Percentiles rank a stretch among this genome's conserved stretches.
Evolutionary conservation across 2,888 invertebrate genomes (phyloP).

Genomic region (Pterobdella sp.): DNA sequence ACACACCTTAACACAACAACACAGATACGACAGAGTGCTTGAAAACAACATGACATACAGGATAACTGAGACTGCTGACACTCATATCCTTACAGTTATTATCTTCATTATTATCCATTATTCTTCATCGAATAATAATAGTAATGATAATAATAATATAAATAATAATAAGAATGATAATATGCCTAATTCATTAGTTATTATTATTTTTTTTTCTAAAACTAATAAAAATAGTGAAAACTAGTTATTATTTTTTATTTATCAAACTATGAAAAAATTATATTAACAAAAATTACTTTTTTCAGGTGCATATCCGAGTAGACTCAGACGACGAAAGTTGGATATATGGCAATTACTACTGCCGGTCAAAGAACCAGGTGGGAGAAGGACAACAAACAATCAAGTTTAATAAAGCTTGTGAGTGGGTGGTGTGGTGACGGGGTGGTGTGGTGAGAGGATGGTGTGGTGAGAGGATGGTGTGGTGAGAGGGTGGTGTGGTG

Average conservation of each 20-base stretch:
- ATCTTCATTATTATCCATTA: background rate
- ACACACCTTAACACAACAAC: background rate
- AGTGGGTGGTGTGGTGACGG: background rate
- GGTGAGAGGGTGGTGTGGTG: background rate
- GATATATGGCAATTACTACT: constrained; percentile 37
- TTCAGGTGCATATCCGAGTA: constrained; percentile 27
- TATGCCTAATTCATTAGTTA: too few relatives aligned
- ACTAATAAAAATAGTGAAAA: background rate
- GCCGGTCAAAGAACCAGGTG: constrained; percentile 33
- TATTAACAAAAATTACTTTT: background rate
- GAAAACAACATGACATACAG: constrained; percentile 34
- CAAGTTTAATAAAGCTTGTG: constrained; percentile 30
- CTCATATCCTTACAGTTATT: constrained; percentile 33
- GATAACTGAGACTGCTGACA: constrained; percentile 28
- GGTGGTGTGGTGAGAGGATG: background rate
- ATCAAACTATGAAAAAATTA: background rate
- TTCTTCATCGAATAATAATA: too few relatives aligned
- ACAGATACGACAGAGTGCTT: constrained; percentile 24
- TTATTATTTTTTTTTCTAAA: too few relatives aligned
- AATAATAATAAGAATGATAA: background rate
- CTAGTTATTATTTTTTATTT: background rate
- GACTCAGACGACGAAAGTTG: constrained; percentile 34
- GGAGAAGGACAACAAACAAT: constrained; percentile 29
- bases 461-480: background rate
- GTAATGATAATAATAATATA: too few relatives aligned